Conservation (phyloP, 2,113 vertebrate species). For the Hemicordylus capensis region DNA sequence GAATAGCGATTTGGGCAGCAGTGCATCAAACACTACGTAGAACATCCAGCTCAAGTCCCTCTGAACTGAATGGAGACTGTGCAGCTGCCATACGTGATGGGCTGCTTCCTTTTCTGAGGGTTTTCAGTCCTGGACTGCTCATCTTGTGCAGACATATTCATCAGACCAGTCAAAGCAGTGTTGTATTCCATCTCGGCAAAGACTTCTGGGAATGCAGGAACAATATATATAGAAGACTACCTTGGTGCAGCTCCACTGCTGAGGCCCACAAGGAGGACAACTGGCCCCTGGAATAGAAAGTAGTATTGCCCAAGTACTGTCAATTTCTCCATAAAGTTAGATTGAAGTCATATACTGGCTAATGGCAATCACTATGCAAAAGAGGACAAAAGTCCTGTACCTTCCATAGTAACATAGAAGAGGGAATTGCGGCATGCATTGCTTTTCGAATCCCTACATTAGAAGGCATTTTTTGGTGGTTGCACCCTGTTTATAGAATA, state of each 20-base stretch:
- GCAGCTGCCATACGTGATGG: not conserved
- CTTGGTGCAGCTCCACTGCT: slow-evolving; percentile 78
- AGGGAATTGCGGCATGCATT: not conserved
- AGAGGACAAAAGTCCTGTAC: not conserved
- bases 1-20: not conserved
- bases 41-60: not conserved
- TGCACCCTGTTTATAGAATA: no score
- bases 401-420: not conserved
- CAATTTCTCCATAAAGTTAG: not conserved
- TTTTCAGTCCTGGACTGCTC: slow-evolving; percentile 14
- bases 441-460: not conserved
- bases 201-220: slow-evolving; percentile 72
- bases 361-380: not conserved
- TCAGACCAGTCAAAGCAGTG: slow-evolving; percentile 81
- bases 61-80: not conserved
- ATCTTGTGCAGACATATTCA: slow-evolving; percentile 69
- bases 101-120: not conserved
- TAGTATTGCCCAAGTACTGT: slow-evolving; percentile 1
- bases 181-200: slow-evolving; percentile 73
- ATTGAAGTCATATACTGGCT: rapidly evolving
- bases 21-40: not conserved
- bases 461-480: no score
- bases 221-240: slow-evolving; percentile 73
- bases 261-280: slow-evolving; percentile 65
- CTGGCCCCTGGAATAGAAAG: slow-evolving; percentile 58